Evolutionary conservation across 2,797 vertebrate species (phyloP), one percentile per base, ranked within the genome.

Genomic region (Hozukius guyotensis): DNA sequence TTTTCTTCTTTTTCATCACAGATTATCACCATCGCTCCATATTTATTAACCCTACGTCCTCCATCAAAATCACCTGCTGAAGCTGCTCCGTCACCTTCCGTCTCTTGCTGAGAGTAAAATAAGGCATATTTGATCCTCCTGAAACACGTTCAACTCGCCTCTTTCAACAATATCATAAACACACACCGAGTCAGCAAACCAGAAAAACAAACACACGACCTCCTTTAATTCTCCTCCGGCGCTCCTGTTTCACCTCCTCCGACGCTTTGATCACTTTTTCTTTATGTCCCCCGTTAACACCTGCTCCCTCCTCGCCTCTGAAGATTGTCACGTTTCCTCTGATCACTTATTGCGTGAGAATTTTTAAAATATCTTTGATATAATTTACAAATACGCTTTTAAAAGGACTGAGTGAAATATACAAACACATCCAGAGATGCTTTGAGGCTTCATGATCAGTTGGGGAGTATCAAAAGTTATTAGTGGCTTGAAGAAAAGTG

Each of bases 91-190:
- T 73, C 82, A 61, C 86, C 24, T 70, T 10, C 74, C 55, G 65
- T 65, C 73, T 78, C 74, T 67, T 46, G 67, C 57, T 59, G 53
- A 38, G 70, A 46, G 75, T 89, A 69, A 72, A 88, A 77, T 83
- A 89, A 89, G 72, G 80, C 82, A 69, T 80, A 31, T 81, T 73
- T 76, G 63, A 89, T 91, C 90, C 84, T 86, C 83, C 82, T 64
- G 62, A 84, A 85, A 85, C 93, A 93, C 93, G 82, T 95, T 88
- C 93, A 89, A 75, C 57, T 79, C 61, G 66, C 83, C 90, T 86
- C 75, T 88, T 84, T 84, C 86, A 72, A 93, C 90, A 75, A 89
- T 85, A 42, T 85, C 94, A 8, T 82, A 83, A 84, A 16, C 38
- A 89, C 90, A 89, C 85, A 81, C 67, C 78, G 78, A 78, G 70